Evolutionary conservation across 1,140 invertebrate genomes (phyloP).

Genomic region (Drosophila orena): DNA sequence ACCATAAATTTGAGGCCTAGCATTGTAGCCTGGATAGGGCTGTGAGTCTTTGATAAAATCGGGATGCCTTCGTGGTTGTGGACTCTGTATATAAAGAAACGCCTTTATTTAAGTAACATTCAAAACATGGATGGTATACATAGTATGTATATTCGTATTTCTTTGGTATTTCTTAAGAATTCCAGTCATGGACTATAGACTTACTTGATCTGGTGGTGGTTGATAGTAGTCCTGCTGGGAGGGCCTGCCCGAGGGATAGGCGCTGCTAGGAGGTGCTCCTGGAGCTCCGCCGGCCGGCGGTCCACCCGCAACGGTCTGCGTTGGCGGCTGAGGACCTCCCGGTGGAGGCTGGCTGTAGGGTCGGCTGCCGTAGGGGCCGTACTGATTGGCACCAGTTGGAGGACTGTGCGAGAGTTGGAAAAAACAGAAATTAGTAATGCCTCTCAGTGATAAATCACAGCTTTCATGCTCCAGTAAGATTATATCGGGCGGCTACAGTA

Average conservation of each 20-base stretch:
- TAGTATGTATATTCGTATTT: no score
- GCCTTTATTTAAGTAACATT: no score
- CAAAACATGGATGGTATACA: no score
- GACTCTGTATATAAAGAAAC: constrained; percentile 48
- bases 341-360: constrained; percentile 79
- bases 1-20: constrained; percentile 87
- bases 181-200: background rate
- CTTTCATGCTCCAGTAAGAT: constrained; percentile 12
- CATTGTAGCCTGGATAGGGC: constrained; percentile 87
- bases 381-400: constrained; percentile 78
- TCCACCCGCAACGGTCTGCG: constrained; percentile 66
- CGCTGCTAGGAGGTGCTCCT: constrained; percentile 84
- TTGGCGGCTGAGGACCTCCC: constrained; percentile 70
- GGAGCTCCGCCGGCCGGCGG: constrained; percentile 70
- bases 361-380: constrained; percentile 78
- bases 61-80: constrained; percentile 91
- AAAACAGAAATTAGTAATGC: constrained; percentile 5
- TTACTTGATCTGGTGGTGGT: constrained; percentile 86
- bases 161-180: no score
- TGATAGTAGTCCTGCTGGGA: constrained; percentile 89
- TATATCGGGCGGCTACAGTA: constrained; percentile 46
- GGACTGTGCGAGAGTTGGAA: constrained; percentile 40
- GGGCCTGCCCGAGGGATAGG: constrained; percentile 86
- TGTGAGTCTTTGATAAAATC: constrained; percentile 93
- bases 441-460: constrained; percentile 7